Evolutionary conservation across 2,888 invertebrate species (phyloP), one percentile per base, ranked within the genome.

Genomic region (Pantelozetes paolii): DNA sequence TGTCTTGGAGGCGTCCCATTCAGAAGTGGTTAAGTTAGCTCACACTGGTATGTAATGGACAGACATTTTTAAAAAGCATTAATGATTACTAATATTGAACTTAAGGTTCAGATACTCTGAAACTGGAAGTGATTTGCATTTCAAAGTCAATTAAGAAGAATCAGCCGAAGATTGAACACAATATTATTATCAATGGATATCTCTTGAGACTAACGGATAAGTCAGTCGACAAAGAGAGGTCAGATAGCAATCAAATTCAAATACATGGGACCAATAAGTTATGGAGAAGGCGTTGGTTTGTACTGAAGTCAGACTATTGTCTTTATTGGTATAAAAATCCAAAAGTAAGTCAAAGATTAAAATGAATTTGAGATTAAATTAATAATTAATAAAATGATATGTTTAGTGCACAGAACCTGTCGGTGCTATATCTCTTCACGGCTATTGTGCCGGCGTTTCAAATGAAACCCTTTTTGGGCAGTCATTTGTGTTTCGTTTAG

Each of bases 261-360:
- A 69, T 6, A 6, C 36, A 36, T 69, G 71, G 70, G 74, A 71
- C 74, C 70, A 74, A 74, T 74, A 70, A 62, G 36, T 71, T 74
- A 48, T 96, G 95, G 95, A 89, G 92, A 71, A 85, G 91, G 74
- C 85, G 96, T 78, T 96, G 92, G 92, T 95, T 95, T 83, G 89
- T 90, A 77, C 85, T 96, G 73, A 90, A 94, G 79, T 88, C 90
- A 72, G 94, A 96, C 84, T 92, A 93, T 84, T 94, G 94, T 84
- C 86, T 96, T 77, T 96, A 95, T 83, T 94, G 91, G 84, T 96
- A 94, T 84, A 95, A 94, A 85, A 90, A 90, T 80, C 92, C 93
- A 83, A 86, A 89, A 83, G 94, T 94, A 83, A 86, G 87, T 36
- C 42, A 45, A 42, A 45, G 15, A 11, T 23, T 23, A 36, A 32